These are phyloP conservation scores for Spicauda simplicius DNA, from an alignment of 2,888 invertebrate genomes.

Conservation along the genomic window DNA sequence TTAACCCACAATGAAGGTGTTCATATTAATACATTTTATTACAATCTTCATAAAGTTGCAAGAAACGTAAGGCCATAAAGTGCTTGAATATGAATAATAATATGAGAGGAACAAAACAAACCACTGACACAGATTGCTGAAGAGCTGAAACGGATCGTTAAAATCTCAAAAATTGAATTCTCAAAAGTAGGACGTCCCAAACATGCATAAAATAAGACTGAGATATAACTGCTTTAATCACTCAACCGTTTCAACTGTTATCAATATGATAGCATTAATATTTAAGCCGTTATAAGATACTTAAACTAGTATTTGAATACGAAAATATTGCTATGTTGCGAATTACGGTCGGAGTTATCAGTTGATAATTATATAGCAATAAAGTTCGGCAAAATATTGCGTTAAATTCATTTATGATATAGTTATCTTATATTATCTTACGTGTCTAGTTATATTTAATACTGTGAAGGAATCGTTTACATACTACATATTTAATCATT, in stretches of 20 bases:
- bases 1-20: too few relatives aligned
- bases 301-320: not conserved
- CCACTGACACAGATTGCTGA: conserved; percentile 1
- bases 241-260: conserved; percentile 5
- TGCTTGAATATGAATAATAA: conserved; percentile 1
- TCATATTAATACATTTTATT: too few relatives aligned
- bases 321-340: too few relatives aligned
- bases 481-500: too few relatives aligned
- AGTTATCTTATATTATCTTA: too few relatives aligned
- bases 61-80: not conserved
- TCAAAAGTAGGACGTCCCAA: not conserved
- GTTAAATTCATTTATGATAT: too few relatives aligned
- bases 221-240: conserved; percentile 1
- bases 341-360: too few relatives aligned
- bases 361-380: too few relatives aligned
- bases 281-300: not conserved
- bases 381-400: too few relatives aligned
- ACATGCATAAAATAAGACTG: not conserved
- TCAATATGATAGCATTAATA: conserved; percentile 1
- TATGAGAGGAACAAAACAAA: conserved; percentile 3
- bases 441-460: too few relatives aligned
- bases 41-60: not conserved
- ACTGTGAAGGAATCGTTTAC: too few relatives aligned
- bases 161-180: not conserved
- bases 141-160: conserved; percentile 2